Base-by-base conservation (phyloP, 2,888 invertebrate genomes). In the Dryocosmus kuriphilus region DNA sequence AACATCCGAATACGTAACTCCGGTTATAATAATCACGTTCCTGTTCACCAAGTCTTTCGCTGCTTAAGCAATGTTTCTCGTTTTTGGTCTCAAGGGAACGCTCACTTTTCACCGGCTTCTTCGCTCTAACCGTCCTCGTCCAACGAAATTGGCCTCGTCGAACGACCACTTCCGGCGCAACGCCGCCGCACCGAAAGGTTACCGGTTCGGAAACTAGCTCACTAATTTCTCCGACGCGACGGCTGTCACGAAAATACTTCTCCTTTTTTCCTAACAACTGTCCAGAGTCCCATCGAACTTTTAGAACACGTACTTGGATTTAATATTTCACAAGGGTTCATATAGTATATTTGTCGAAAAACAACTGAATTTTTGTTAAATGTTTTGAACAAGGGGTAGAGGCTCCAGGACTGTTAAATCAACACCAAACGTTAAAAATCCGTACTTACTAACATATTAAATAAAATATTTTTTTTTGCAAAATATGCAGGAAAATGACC, bases 1-100 rank as follows among this genome's bases (percentile, higher is more conserved):
- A 89, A 86, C 88, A 87, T 88, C 89, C 89, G 88, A 89, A 87
- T 83, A 88, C 89, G 88, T 89, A 89, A 89, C 86, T 78, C 81
- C 85, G 83, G 83, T 83, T 85, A 85, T 87, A 86, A 88, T 88
- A 85, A 88, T 88, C 86, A 87, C 86, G 83, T 84, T 86, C 81
- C 82, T 81, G 32, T 51, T 65, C 22, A 60, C 76, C 63, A 61
- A 51, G 74, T 79, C 76, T 77, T 71, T 65, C 62, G 27, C 30
- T 61, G 9, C 63, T 75, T 78, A 61, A 55, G 65, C 71, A 46
- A 62, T 67, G 30, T n/a, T 38, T 67, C 62, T 27, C 55, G 22
- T 57, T 35, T n/a, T 35, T 65, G 30, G 65, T 57, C 41, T 77
- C 73, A 77, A 73, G 32, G 51, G 67, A 74, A 62, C 67, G 19